Evolutionary conservation across 2,113 vertebrate species (phyloP).

Genomic region (Cariama cristata): DNA sequence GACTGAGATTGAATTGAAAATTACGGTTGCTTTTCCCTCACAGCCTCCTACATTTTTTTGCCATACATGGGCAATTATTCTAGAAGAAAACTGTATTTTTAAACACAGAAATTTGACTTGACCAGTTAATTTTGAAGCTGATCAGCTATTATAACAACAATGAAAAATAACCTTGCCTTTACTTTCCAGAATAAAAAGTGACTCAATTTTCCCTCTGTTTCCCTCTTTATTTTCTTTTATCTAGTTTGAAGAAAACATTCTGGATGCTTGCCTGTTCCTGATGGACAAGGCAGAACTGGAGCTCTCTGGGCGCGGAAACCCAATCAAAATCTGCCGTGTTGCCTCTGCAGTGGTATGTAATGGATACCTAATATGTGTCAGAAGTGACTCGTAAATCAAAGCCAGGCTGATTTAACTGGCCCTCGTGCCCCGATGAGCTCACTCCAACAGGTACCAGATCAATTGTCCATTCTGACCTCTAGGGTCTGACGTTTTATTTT

Average conservation of each 20-base stretch:
- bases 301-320: conserved; percentile 88
- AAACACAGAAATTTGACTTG: not conserved
- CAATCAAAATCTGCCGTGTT: conserved; percentile 89
- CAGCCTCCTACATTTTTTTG: not conserved
- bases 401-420: not conserved
- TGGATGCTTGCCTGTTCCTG: conserved; percentile 91
- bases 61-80: not conserved
- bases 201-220: not conserved
- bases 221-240: not conserved
- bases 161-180: not conserved
- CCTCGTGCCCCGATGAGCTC: not conserved
- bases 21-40: not conserved
- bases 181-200: not conserved
- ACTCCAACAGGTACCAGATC: not conserved
- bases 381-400: not conserved
- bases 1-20: conserved; percentile 6
- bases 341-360: conserved; percentile 91
- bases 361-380: not conserved
- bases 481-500: not conserved
- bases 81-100: not conserved
- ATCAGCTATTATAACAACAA: not conserved
- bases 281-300: conserved; percentile 92
- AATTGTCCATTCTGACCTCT: not conserved
- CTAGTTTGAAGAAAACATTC: conserved; percentile 91
- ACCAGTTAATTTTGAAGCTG: not conserved